Base-by-base conservation (phyloP, 2,888 invertebrate species). In the Drosophila merina region DNA sequence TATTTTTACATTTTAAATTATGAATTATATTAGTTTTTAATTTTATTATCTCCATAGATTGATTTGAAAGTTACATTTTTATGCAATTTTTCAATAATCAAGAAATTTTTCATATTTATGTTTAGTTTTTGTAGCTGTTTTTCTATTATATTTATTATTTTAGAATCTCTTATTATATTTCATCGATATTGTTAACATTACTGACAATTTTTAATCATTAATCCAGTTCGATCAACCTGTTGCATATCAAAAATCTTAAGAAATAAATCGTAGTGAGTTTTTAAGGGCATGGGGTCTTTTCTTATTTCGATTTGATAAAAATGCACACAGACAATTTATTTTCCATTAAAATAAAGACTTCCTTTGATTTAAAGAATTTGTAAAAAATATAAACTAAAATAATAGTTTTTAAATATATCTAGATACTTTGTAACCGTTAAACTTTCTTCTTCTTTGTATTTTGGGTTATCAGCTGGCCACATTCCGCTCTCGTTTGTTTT, bases 381-480 rank as follows among this genome's bases (percentile, higher is more conserved):
- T 14, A 14, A 14, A 14, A 1, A 14, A 14, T 20, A 20, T 20
- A 20, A 20, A 20, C 20, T 20, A 20, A 20, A 20, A 20, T 20
- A 20, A 2, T 20, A 1, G 20, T 20, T 20, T 20, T 2, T 2
- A 33, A 10, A 33, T 33, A 33, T 10, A 10, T 33, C 4, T 9
- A 33, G 3, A 33, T 33, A 33, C 4, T 33, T n/a, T 0, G 0
- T 10, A 3, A 3, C n/a, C 26, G 20, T 38, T 50, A 0, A 59
- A 25, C 12, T 48, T 30, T 54, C 38, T 10, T 20, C 20, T 20
- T 20, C 20, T 20, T 20, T 20, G 20, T 20, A 20, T 20, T 20
- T 20, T 20, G 12, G 4, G 9, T 9, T 28, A 10, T 14, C 36
- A 25, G 26, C 57, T 57, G 59, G 47, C 30, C 36, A 36, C 36